Evolutionary conservation across 1,140 invertebrate species (phyloP).

Genomic region (Andricus grossulariae): DNA sequence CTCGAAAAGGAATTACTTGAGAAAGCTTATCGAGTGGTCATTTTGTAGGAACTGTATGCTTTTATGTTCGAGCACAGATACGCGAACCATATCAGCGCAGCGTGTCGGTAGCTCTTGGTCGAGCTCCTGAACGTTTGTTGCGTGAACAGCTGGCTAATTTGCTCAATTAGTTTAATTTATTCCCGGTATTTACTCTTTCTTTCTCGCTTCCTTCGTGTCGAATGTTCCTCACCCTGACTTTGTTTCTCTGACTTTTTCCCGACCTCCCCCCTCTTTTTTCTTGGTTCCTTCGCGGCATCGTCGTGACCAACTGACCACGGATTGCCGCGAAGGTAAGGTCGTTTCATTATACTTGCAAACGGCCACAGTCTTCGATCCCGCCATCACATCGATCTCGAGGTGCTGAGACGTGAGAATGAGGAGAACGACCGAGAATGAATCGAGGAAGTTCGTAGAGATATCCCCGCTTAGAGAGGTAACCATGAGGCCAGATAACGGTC

Average conservation of each 20-base stretch:
- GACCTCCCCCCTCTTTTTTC: constrained; percentile 27
- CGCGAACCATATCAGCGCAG: constrained; percentile 4
- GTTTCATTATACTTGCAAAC: constrained; percentile 59
- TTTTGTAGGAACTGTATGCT: neutral
- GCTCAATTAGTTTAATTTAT: constrained; percentile 73
- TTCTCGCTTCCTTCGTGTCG: constrained; percentile 36
- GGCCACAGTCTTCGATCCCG: constrained; percentile 23
- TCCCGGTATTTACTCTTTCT: constrained; percentile 63
- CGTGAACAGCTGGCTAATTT: constrained; percentile 71
- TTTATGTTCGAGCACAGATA: constrained; percentile 2
- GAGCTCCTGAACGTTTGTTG: constrained; percentile 44
- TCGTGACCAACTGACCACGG: neutral
- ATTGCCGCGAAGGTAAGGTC: neutral
- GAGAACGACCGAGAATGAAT: constrained; percentile 48
- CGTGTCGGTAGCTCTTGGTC: constrained; percentile 5
- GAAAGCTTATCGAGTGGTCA: neutral
- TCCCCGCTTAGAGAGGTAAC: constrained; percentile 34
- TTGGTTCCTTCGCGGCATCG: constrained; percentile 36
- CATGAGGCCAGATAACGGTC: constrained; percentile 8
- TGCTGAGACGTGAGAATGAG: constrained; percentile 33
- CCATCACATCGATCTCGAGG: constrained; percentile 17
- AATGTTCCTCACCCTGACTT: constrained; percentile 23
- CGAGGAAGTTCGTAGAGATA: constrained; percentile 54
- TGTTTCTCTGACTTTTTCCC: constrained; percentile 40
- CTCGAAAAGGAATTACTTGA: neutral